Base-by-base conservation (phyloP, 1,140 invertebrate genomes). In the Drosophila pseudoananassae region DNA sequence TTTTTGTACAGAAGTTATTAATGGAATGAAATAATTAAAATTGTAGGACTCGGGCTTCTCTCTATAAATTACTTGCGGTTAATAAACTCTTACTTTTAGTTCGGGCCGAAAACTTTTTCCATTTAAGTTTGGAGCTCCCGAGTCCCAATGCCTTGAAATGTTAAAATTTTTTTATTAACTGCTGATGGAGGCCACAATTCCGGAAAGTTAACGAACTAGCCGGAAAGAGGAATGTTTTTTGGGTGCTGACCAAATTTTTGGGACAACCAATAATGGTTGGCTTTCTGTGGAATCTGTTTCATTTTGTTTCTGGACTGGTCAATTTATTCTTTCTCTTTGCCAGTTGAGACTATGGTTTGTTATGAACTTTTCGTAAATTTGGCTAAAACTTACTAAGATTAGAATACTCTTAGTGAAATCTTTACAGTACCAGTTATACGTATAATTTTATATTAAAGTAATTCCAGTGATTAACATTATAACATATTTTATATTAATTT, bases 71-170 rank as follows among this genome's bases (percentile, higher is more conserved):
- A 58, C 68, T 82, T 68, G 76, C 68, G 74, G 69, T 74, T 75
- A 87, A 85, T 87, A 81, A 87, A 85, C 69, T 68, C 64, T 51
- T 70, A 70, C 63, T 85, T 74, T 78, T 64, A 78, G 82, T 78
- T 78, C 71, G 49, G 61, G 54, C 58, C 33, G 45, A 45, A 50
- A 85, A 85, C 65, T 85, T 85, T 85, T 85, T 60, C 85, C 74
- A 85, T 87, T 85, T 81, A 85, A 82, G 78, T 85, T 85, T 85
- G 81, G 6, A 27, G 8, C 56, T 27, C 38, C 46, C 45, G 55
- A 43, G 61, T 56, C 66, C 54, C 73, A 71, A 72, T 40, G 50
- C 55, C 47, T 43, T 54, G 27, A 60, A 61, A 55, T 50, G 49
- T 61, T 61, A 43, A 43, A 45, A 12, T 49, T 68, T 68, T 61